Evolutionary conservation across 2,888 invertebrate genomes (phyloP).

Genomic region (Limnephilus marmoratus): DNA sequence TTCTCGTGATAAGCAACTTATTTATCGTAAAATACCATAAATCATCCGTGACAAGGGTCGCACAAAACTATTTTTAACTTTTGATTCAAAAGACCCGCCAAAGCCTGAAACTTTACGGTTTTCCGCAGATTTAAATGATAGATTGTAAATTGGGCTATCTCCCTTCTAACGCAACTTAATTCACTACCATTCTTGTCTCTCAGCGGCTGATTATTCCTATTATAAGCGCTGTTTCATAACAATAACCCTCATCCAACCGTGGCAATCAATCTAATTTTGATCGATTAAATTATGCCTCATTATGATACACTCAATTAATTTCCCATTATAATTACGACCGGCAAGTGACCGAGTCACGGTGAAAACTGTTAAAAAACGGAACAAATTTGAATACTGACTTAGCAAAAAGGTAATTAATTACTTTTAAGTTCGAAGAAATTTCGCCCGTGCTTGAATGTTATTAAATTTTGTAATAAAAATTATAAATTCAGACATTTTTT

Average conservation of each 20-base stretch:
- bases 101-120: background rate
- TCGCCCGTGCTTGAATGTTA: background rate
- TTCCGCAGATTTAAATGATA: background rate
- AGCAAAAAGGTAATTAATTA: background rate
- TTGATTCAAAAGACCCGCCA: background rate
- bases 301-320: background rate
- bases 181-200: background rate
- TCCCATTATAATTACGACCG: constrained; percentile 4
- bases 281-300: constrained; percentile 14
- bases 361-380: background rate
- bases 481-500: no score
- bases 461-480: background rate
- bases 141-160: background rate
- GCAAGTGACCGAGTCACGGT: constrained; percentile 17
- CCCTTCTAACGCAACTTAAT: background rate
- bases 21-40: background rate
- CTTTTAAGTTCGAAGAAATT: background rate
- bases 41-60: background rate
- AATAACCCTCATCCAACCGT: constrained; percentile 23
- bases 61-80: background rate
- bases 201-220: background rate
- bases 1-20: background rate
- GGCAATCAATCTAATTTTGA: constrained; percentile 7
- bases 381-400: background rate
- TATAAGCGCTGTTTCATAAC: constrained; percentile 26